Base-by-base conservation (phyloP, 2,888 invertebrate genomes). In the Netelia melanura region DNA sequence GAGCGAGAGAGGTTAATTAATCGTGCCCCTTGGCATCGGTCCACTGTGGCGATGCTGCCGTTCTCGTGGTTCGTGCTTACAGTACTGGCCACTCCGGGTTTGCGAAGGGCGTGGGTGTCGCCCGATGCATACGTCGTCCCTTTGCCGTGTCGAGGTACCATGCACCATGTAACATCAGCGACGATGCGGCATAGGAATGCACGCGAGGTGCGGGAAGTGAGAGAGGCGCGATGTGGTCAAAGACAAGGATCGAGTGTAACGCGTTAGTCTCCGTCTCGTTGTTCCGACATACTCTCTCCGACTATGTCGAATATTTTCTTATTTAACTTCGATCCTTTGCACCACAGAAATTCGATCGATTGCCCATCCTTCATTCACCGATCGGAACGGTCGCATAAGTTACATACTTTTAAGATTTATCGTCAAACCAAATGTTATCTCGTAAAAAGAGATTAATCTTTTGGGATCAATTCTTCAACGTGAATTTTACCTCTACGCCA, bases 1-100 rank as follows among this genome's bases (percentile, higher is more conserved):
- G 58, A 25, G 67, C 17, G 75, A 54, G 83, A 83, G 86, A 86
- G 89, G 89, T 91, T 91, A 91, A 92, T 92, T 91, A 90, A 91
- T 91, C 87, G 89, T 87, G 89, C 89, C 87, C 88, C 90, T 90
- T 91, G 91, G 91, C 91, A 91, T 88, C 72, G 87, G 88, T 90
- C 90, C 90, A 91, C 89, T 71, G 76, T 85, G 78, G 74, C 67
- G 78, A 75, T 81, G 75, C 75, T 72, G 54, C 58, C 61, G 54
- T 23, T 54, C 82, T 61, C 25, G 78, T 74, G 78, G 83, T 68
- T 72, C 72, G 58, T 65, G 71, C 67, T 82, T 58, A 75, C 65
- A 77, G 61, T n/a, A 64, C 10, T 43, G 23, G 21, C 62, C 70
- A 71, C 70, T 62, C 6, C 48, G 44, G 17, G 65, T 8, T 25